Evolutionary conservation across 2,888 invertebrate species (phyloP).

Genomic region (Dicranocentrus wangi): DNA sequence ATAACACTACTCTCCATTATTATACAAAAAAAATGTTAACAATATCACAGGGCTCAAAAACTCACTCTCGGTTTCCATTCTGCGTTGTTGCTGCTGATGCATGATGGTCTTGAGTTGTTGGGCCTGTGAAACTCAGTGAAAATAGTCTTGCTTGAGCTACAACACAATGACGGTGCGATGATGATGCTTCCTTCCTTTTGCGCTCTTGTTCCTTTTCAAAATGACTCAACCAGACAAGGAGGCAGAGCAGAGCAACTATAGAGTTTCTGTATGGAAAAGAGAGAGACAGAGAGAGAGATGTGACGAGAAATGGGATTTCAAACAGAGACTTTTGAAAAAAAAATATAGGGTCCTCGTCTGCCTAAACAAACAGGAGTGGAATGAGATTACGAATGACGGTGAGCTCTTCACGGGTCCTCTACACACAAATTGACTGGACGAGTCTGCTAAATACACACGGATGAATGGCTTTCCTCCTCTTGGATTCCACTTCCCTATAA

Average conservation of each 20-base stretch:
- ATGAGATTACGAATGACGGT: not conserved
- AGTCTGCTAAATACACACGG: constrained; percentile 25
- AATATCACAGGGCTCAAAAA: constrained; percentile 47
- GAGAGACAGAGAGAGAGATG: too few species aligned
- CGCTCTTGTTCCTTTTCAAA: constrained; percentile 29
- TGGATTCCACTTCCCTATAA: constrained; percentile 39
- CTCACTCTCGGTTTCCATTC: constrained; percentile 25
- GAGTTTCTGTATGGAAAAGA: constrained; percentile 21
- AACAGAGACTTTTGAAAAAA: constrained; percentile 9
- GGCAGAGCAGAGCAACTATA: too few species aligned
- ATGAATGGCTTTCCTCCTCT: constrained; percentile 15
- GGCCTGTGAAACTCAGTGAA: not conserved
- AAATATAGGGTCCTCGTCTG: constrained; percentile 32
- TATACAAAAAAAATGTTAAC: constrained; percentile 33
- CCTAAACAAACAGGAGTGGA: not conserved
- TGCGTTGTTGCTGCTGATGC: constrained; percentile 22
- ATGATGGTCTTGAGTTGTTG: constrained; percentile 8
- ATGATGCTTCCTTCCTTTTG: constrained; percentile 40
- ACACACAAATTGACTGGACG: constrained; percentile 38
- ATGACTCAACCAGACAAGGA: constrained; percentile 12
- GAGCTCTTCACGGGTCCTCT: constrained; percentile 28
- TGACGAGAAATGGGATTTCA: constrained; percentile 42
- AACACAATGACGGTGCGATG: not conserved
- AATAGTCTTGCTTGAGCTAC: constrained; percentile 1
- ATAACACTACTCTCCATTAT: constrained; percentile 30